Evolutionary conservation across 2,888 invertebrate genomes (phyloP), one percentile per base, ranked within the genome.

Genomic region (Salpingus planirostris): DNA sequence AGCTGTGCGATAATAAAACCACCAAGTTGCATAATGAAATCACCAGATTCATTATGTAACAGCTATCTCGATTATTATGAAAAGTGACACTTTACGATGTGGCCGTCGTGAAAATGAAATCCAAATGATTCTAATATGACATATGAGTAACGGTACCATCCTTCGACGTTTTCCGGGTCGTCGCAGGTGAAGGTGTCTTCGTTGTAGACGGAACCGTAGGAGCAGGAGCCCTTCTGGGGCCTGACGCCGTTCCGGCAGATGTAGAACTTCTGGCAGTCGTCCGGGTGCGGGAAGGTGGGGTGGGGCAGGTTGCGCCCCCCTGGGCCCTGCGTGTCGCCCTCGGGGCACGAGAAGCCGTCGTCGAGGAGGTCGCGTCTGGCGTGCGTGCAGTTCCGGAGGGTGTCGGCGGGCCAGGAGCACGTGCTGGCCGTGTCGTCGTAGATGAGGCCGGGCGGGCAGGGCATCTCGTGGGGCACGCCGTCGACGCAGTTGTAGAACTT

Each of bases 241-340:
- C 74, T 76, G 2, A 81, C 71, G 0, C 81, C 83, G 50, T 83
- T 82, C 42, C 81, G 71, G 64, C 85, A 85, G 51, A 86, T 84
- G 67, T 83, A 86, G 68, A 86, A 86, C 57, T 83, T 84, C 55
- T 79, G 78, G 58, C 86, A 87, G 60, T 86, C 84, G 13, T 80
- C 78, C 1, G 81, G 80, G 63, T 86, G 83, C 2, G 84, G 74
- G 66, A 74, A 85, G 0, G 83, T 82, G 1, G 84, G 84, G 62
- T 85, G 84, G 1, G 83, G 82, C 2, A 82, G 66, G 1, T 73
- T 70, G 30, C 80, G 69, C 7, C 82, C 83, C 37, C 75, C 76
- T 18, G 78, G 78, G 0, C 79, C 80, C 44, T 71, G 59, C 2
- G 76, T 73, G 27, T 77, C 76, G 2, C 75, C 80, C 21, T 76